Evolutionary conservation across 2,888 invertebrate species (phyloP).

Genomic region (Callyntrura sp.): DNA sequence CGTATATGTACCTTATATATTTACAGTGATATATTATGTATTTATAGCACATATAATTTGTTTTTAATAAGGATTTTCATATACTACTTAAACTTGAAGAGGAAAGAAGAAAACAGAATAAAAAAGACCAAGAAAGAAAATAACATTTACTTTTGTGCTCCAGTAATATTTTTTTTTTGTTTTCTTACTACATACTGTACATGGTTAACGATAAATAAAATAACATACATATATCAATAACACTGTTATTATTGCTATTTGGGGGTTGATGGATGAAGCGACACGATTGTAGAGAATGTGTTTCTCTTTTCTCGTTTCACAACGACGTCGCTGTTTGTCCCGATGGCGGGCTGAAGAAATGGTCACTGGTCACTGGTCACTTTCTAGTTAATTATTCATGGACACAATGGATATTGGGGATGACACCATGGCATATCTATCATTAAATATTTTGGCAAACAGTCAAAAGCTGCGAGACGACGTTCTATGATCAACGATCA

Average conservation of each 20-base stretch:
- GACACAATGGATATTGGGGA: slow-evolving; percentile 22
- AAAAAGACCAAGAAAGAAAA: slow-evolving; percentile 20
- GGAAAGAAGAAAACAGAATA: slow-evolving; percentile 15
- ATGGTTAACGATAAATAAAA: slow-evolving; percentile 15
- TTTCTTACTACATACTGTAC: slow-evolving; percentile 8
- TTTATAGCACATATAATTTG: not conserved
- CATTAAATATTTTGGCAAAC: slow-evolving; percentile 48
- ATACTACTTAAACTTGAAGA: slow-evolving; percentile 20
- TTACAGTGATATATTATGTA: not conserved
- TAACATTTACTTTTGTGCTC: slow-evolving; percentile 56
- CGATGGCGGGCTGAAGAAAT: slow-evolving; percentile 17
- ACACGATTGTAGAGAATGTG: not conserved
- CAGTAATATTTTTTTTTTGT: not conserved
- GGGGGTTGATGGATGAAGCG: no score
- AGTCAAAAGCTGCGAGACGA: slow-evolving; percentile 38
- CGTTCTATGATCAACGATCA: slow-evolving; percentile 8
- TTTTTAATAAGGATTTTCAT: not conserved
- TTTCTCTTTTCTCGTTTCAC: not conserved
- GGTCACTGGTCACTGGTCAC: no score
- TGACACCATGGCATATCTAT: slow-evolving; percentile 9
- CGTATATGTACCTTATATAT: not conserved
- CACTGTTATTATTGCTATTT: not conserved
- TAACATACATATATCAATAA: not conserved
- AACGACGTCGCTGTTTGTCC: slow-evolving; percentile 1
- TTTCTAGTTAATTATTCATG: slow-evolving; percentile 41